Conservation (phyloP, 2,888 invertebrate genomes). For the Xestia rhomboidea region DNA sequence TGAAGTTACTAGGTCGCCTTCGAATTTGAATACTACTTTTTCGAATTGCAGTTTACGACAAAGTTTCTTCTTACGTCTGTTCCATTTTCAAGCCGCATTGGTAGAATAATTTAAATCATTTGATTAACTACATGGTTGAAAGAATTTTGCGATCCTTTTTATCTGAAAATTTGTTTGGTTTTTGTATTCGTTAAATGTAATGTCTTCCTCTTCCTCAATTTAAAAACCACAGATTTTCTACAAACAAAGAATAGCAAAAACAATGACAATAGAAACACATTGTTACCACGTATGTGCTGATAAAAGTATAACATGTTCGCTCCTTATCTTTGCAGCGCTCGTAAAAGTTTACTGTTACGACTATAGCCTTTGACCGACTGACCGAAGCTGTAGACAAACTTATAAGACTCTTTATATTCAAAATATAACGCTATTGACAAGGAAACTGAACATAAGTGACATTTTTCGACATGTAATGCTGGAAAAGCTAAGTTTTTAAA, state of each 20-base stretch:
- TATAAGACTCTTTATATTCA: conserved; percentile 17
- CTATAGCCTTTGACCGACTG: conserved; percentile 57
- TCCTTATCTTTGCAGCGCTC: conserved; percentile 60
- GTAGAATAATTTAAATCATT: conserved; percentile 11
- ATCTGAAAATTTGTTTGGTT: background rate
- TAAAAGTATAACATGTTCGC: conserved; percentile 58
- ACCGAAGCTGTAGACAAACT: conserved; percentile 48
- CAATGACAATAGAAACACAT: conserved; percentile 56
- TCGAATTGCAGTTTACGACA: conserved; percentile 37
- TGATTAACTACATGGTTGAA: background rate
- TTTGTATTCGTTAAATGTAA: background rate
- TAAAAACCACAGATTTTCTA: background rate
- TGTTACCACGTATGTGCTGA: conserved; percentile 54
- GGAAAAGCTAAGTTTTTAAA: background rate
- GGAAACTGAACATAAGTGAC: background rate
- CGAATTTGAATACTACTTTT: conserved; percentile 54
- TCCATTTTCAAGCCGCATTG: conserved; percentile 7
- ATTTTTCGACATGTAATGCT: background rate
- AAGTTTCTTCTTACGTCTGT: conserved; percentile 23
- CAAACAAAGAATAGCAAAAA: conserved; percentile 28
- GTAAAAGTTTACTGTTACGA: conserved; percentile 59
- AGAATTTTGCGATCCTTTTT: background rate
- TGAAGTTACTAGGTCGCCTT: conserved; percentile 48
- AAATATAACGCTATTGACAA: conserved; percentile 17
- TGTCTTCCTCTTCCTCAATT: background rate